These are phyloP conservation scores for Cosmia pyralina DNA, from an alignment of 2,888 invertebrate species.

Conservation along the genomic window DNA sequence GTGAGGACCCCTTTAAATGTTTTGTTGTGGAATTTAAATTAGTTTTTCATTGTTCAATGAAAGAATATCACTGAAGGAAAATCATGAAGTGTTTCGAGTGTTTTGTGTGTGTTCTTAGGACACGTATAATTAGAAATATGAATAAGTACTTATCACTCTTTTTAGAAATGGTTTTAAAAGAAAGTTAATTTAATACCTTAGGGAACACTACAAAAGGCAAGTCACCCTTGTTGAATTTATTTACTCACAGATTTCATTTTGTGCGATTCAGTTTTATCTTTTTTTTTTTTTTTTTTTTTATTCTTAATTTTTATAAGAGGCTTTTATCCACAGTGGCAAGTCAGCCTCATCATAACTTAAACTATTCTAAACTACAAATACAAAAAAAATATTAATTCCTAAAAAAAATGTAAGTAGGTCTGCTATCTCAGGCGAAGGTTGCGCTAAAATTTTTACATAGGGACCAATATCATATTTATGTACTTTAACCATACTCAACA, in stretches of 20 bases:
- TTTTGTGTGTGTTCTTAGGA: background rate
- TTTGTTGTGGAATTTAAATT: slow-evolving; percentile 37
- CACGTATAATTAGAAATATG: background rate
- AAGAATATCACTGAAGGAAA: background rate
- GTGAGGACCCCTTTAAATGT: slow-evolving; percentile 38
- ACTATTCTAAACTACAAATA: no score
- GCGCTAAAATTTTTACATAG: no score
- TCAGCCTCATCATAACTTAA: no score
- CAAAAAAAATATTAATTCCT: no score
- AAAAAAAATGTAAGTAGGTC: no score
- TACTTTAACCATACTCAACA: no score
- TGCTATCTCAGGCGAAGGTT: no score
- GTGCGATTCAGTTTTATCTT: slow-evolving; percentile 40
- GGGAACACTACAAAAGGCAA: background rate
- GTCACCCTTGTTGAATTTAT: background rate
- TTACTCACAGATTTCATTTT: slow-evolving; percentile 25
- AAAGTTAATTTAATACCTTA: background rate
- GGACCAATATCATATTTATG: no score
- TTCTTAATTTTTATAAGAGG: no score
- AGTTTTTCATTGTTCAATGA: slow-evolving; percentile 4
- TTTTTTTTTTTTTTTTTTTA: no score
- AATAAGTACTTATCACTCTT: background rate
- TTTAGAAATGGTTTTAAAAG: background rate
- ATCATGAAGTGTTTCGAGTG: background rate
- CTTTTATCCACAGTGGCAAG: no score